A percentile compares a stretch with the other conserved stretches of the same genome.
phyloP scores from a whole-genome alignment of 92 coral and sea anemone species.

The Pocillopora meandrina region DNA sequence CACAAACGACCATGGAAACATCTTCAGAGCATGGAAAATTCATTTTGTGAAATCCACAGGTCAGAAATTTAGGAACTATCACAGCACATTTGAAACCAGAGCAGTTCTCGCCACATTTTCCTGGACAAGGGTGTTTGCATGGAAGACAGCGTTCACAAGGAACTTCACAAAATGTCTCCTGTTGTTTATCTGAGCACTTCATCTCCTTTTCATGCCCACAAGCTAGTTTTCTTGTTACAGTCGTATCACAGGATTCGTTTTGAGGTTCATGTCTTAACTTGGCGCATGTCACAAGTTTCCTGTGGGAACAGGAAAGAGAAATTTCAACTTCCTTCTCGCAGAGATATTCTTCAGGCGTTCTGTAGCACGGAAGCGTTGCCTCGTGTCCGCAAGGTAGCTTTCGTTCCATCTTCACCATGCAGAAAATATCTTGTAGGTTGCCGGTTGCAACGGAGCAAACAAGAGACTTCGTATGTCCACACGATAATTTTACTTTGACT shows the following conservation, averaged over 20 bases:
- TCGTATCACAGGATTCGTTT: neutral
- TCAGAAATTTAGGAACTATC: neutral
- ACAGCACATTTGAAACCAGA: constrained; percentile 30
- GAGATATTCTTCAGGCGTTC: neutral
- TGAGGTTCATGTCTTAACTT: neutral
- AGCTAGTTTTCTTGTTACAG: constrained; percentile 25
- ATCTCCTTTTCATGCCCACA: constrained; percentile 63
- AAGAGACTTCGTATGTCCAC: constrained; percentile 34
- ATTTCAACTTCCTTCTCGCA: constrained; percentile 2
- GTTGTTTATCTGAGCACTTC: constrained; percentile 42
- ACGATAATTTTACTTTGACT: constrained; percentile 24
- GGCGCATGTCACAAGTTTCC: constrained; percentile 22
- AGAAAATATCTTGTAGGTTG: neutral
- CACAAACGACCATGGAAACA: constrained; percentile 10
- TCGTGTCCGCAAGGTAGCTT: constrained; percentile 43
- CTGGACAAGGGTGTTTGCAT: constrained; percentile 69
- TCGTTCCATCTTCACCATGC: neutral
- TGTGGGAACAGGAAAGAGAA: constrained; percentile 26
- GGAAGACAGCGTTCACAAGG: constrained; percentile 54
- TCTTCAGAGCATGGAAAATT: constrained; percentile 47
- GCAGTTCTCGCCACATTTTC: constrained; percentile 67
- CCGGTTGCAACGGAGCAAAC: constrained; percentile 8
- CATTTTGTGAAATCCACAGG: constrained; percentile 55
- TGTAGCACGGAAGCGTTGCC: constrained; percentile 32
- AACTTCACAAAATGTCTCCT: constrained; percentile 35